Percentiles rank a stretch among this genome's conserved stretches.
Evolutionary conservation across 2,888 invertebrate genomes (phyloP).

Genomic region (Lasioglossum villosulum): DNA sequence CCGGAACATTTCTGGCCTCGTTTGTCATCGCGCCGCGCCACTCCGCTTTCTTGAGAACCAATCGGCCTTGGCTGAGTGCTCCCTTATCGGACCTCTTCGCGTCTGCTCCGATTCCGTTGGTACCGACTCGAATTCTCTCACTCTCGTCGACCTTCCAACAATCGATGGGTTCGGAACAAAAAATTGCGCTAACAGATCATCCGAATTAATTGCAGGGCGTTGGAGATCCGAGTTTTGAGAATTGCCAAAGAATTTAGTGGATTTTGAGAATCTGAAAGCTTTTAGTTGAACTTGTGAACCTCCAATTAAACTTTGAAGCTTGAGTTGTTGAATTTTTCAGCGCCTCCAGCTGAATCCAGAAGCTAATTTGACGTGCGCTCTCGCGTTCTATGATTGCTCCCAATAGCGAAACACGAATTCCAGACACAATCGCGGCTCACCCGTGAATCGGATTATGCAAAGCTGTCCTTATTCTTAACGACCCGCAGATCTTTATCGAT

Average conservation of each 20-base stretch:
- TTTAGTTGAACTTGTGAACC: too few species aligned
- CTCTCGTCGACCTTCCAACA: background rate
- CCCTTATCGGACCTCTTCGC: conserved; percentile 7
- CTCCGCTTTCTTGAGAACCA: background rate
- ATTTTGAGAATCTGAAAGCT: background rate
- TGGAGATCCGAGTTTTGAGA: background rate
- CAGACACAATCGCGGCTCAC: conserved; percentile 18
- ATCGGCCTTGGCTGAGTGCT: conserved; percentile 23
- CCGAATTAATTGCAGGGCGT: background rate
- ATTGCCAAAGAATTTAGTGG: background rate
- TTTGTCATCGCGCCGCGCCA: conserved; percentile 60
- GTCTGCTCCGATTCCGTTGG: background rate
- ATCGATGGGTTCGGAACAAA: background rate
- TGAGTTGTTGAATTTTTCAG: too few species aligned
- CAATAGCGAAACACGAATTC: conserved; percentile 35
- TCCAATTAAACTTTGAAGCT: too few species aligned
- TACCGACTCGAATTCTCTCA: background rate
- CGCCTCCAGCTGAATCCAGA: too few species aligned
- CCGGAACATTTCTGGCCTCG: conserved; percentile 63
- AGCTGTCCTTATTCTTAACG: conserved; percentile 57
- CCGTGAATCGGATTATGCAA: conserved; percentile 56
- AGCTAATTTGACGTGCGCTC: background rate
- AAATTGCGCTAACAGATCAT: background rate
- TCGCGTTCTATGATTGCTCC: background rate
- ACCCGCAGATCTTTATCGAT: conserved; percentile 48